Percentiles rank a stretch among this genome's conserved stretches.
phyloP scores from a whole-genome alignment of 2,797 vertebrate species.

The Poeciliopsis gracilis region DNA sequence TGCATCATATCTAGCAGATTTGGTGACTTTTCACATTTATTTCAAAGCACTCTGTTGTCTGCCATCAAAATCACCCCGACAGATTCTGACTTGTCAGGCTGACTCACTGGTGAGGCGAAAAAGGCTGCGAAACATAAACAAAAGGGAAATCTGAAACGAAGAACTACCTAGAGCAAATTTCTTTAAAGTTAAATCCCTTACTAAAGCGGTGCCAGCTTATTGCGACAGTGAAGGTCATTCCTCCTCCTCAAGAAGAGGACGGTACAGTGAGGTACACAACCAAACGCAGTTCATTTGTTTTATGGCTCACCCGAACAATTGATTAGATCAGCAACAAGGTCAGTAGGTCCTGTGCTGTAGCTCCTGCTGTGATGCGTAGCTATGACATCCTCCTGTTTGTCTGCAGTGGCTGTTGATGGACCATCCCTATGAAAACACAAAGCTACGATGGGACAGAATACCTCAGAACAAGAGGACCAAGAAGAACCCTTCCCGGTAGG shows the following conservation, averaged over 20 bases:
- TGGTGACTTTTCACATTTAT: not conserved
- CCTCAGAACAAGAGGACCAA: constrained; percentile 79
- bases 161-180: not conserved
- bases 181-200: constrained; percentile 11
- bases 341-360: constrained; percentile 1
- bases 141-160: not conserved
- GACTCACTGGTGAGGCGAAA: not conserved
- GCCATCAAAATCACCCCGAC: not conserved
- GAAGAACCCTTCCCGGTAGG: constrained; percentile 69
- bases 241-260: constrained; percentile 13
- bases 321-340: too few species aligned
- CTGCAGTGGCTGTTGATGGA: constrained; percentile 82
- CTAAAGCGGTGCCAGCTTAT: constrained; percentile 10
- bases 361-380: not conserved
- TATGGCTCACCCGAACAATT: not conserved
- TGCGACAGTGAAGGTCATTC: constrained; percentile 37
- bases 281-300: not conserved
- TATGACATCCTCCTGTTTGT: constrained; percentile 46
- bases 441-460: constrained; percentile 84
- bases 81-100: not conserved
- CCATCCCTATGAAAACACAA: constrained; percentile 78
- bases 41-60: not conserved
- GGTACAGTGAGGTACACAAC: constrained; percentile 1
- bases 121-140: not conserved
- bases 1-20: not conserved